phyloP scores from a whole-genome alignment of 2,113 vertebrate genomes.

The Poeciliopsis occidentalis region DNA sequence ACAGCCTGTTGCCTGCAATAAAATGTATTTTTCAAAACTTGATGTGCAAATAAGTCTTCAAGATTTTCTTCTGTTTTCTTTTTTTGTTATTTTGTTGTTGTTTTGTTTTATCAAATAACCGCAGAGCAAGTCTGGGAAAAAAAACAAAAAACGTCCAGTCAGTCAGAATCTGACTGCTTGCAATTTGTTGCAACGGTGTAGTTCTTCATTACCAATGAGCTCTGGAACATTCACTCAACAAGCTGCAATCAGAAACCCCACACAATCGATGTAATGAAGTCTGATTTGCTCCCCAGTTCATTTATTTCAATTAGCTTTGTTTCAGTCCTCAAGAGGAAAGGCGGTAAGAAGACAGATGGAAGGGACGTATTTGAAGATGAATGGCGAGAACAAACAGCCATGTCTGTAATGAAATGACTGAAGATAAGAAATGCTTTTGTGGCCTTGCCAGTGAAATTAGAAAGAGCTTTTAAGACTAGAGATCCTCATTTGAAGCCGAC shows the following conservation, averaged over 20 bases:
- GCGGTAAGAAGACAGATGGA: slow-evolving; percentile 21
- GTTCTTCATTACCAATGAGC: slow-evolving; percentile 54
- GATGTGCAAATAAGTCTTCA: slow-evolving; percentile 63
- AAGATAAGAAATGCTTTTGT: slow-evolving; percentile 13
- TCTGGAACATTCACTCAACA: slow-evolving; percentile 54
- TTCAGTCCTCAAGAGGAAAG: slow-evolving; percentile 62
- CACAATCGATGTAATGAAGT: slow-evolving; percentile 66
- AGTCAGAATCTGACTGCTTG: not conserved
- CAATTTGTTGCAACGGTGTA: slow-evolving; percentile 43
- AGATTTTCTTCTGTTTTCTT: not conserved
- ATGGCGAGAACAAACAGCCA: slow-evolving; percentile 12
- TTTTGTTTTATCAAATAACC: not conserved
- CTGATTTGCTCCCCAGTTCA: slow-evolving; percentile 69
- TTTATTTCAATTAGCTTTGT: slow-evolving; percentile 79
- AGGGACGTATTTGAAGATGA: slow-evolving; percentile 25
- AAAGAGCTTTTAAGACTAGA: slow-evolving; percentile 1
- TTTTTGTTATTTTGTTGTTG: not conserved
- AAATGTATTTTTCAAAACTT: slow-evolving; percentile 65
- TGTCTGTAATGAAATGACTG: slow-evolving; percentile 16
- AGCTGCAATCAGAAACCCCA: slow-evolving; percentile 66
- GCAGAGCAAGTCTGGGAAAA: not conserved
- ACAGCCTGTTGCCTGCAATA: slow-evolving; percentile 62
- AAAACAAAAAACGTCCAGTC: not conserved
- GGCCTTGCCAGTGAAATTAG: slow-evolving; percentile 11
- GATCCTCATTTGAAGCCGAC: not conserved